Evolutionary conservation across 1,140 invertebrate genomes (phyloP), one percentile per base, ranked within the genome.

Genomic region (Drosophila prosaltans): DNA sequence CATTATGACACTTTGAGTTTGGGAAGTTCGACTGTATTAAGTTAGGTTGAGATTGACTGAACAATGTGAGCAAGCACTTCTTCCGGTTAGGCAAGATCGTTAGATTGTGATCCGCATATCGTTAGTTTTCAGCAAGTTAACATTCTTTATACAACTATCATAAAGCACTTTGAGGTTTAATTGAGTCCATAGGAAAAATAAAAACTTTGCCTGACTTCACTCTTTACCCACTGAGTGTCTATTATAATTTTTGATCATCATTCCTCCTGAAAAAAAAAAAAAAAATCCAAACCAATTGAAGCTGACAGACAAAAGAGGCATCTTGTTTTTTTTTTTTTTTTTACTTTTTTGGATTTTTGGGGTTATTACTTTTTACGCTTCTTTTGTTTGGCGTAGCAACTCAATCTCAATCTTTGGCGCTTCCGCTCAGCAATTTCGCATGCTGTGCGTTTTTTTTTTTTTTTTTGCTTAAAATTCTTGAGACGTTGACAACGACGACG

Each of bases 401-500:
- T 62, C 41, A 41, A 62, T 43, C 40, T 62, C 41, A 41, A 62
- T 43, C 26, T 78, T 70, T 60, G 41, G 40, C 65, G 80, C 81
- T 80, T 84, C 81, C 81, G 81, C 45, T 73, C 30, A 26, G n/a
- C 45, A 51, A 43, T 45, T 75, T 45, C 41, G 40, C 32, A 51
- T 45, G 65, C 51, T 80, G 84, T 70, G 81, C 71, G 60, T 64
- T 48, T 61, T 36, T 45, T 40, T 70, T 64, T 26, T 69, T 59
- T 36, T 69, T 64, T 60, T 67, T 65, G 45, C 72, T 73, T 48
- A 63, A 81, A 72, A 78, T 71, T 69, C 57, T 84, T 82, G 73
- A 86, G 83, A 88, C 83, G 68, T 78, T 83, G 84, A 80, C 80
- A 70, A 82, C 81, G 73, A 8, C 26, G 45, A 21, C 41, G 28